Base-by-base conservation (phyloP, 2,113 vertebrate species). In the Tragelaphus imberbis region DNA sequence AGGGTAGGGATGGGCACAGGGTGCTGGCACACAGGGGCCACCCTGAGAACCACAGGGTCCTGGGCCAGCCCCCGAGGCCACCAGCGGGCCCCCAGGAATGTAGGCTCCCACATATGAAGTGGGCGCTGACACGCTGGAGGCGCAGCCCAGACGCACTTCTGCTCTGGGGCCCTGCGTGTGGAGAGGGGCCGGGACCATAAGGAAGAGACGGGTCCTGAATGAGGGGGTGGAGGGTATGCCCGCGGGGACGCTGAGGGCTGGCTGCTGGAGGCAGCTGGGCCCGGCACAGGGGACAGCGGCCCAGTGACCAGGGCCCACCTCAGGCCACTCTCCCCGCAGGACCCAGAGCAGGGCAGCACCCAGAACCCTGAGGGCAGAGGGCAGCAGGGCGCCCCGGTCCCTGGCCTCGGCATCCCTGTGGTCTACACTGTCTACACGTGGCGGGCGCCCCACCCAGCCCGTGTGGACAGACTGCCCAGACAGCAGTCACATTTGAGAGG, bases 401-500 rank as follows among this genome's bases (percentile, higher is more conserved):
- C 47, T 1, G 3, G n/a, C 5, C 9, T 2, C 30, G 1, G 19
- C 5, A 7, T 13, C 40, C 87, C 92, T 2, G 28, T 0, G 28
- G 33, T 33, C 12, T 0, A 0, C 65, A 2, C 40, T 23, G 59
- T 1, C 59, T 23, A 5, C 36, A 11, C 0, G 1, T 3, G 16
- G 55, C 15, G 5, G 47, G 13, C 2, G 19, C 65, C 9, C 10
- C 1, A 0, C 3, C 10, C 4, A 19, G 6, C 7, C 85, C 2
- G 1, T 3, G 4, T 28, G 28, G 10, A 27, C 1, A 2, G n/a
- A 71, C 17, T 1, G 4, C 53, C 61, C 5, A 1, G 14, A 0
- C 0, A 12, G 3, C 0, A 0, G 68, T 1, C 30, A 16, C 44
- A 1, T 14, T 68, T 6, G 0, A 23, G 5, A 12, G n/a, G n/a